Evolutionary conservation across 1,140 invertebrate genomes (phyloP), one percentile per base, ranked within the genome.

Genomic region (Vanessa tameamea): DNA sequence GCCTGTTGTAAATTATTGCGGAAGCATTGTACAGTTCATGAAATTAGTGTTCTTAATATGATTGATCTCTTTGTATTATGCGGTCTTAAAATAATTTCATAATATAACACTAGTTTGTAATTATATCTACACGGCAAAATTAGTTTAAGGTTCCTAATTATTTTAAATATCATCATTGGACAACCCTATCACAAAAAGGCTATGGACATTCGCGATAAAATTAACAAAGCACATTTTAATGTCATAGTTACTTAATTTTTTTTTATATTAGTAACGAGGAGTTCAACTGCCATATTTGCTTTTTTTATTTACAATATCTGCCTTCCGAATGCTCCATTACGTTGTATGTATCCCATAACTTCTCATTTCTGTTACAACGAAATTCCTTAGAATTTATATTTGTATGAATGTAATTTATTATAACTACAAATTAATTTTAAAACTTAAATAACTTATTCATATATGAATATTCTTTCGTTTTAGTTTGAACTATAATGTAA

Each of bases 11-110:
- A 67, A 66, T 64, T 66, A 16, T 64, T n/a, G 16, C n/a, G 20
- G 14, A 55, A 64, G 47, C 55, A 67, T 72, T 66, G 64, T 67
- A 72, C 53, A 72, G 64, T 50, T 66, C 26, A 48, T 59, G 7
- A 66, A 66, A 61, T 55, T 72, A 57, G 63, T 20, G 15, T 72
- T 72, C 64, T 67, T 74, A 73, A 63, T 68, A 68, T 69, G 67
- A 74, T 69, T 74, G 72, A 74, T 74, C 72, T 74, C 72, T 50
- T 65, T 72, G 15, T 59, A 65, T 57, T 37, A 50, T 66, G 64
- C 64, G 64, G n/a, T 57, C 47, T 67, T 59, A 66, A 72, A 64
- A 23, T 66, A 72, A 50, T 57, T 69, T 61, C 57, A 48, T 55
- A 67, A 67, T 67, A 55, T 69, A 37, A 47, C 20, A 43, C 16